A percentile compares a stretch with the other conserved stretches of the same genome.
Evolutionary conservation across 2,888 invertebrate species (phyloP).

Genomic region (Tribolium freemani): DNA sequence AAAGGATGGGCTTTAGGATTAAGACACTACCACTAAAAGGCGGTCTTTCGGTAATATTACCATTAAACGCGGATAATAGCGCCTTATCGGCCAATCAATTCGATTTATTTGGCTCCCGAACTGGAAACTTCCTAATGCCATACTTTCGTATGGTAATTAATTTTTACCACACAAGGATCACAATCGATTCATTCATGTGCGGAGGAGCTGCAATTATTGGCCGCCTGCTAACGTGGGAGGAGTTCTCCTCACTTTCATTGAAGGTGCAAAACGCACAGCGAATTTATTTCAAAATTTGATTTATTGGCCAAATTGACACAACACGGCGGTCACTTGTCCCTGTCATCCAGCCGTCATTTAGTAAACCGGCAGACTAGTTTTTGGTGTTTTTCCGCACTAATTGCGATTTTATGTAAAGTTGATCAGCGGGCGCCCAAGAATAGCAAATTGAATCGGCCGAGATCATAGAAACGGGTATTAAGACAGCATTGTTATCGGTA

Average conservation of each 20-base stretch:
- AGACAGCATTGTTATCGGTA: constrained; percentile 46
- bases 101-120: constrained; percentile 2
- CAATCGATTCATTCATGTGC: constrained; percentile 35
- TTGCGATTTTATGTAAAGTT: constrained; percentile 25
- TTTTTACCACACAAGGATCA: background rate
- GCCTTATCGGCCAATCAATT: constrained; percentile 24
- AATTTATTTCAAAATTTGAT: background rate
- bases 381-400: background rate
- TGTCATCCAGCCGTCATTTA: background rate
- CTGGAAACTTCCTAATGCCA: background rate
- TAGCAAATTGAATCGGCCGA: constrained; percentile 29
- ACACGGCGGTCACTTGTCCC: background rate
- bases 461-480: constrained; percentile 44
- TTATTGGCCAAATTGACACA: background rate
- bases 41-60: constrained; percentile 28
- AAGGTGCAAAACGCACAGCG: background rate
- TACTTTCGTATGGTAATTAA: background rate
- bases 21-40: constrained; percentile 29
- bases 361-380: background rate
- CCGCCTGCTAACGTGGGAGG: constrained; percentile 27
- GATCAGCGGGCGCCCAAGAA: constrained; percentile 32
- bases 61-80: constrained; percentile 23
- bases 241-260: constrained; percentile 21
- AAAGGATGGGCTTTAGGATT: constrained; percentile 37
- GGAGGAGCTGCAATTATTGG: constrained; percentile 22